These are phyloP conservation scores for Heteropelma amictum DNA, from an alignment of 2,888 invertebrate genomes.

Conservation along the genomic window DNA sequence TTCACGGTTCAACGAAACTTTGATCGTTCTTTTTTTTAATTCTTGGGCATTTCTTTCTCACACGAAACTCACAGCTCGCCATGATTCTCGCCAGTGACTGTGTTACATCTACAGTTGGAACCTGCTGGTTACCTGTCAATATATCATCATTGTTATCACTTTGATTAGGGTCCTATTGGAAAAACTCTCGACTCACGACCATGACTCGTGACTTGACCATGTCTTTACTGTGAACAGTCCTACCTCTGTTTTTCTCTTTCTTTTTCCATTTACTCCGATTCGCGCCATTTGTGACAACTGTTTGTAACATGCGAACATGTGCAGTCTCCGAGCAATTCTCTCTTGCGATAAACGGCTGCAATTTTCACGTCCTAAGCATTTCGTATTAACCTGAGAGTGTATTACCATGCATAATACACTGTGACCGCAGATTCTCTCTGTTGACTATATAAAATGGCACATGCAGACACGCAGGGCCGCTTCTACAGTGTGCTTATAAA, in stretches of 20 bases:
- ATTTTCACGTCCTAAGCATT: constrained; percentile 1
- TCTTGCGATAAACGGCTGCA: constrained; percentile 18
- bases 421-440: constrained; percentile 15
- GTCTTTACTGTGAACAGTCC: not conserved
- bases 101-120: not conserved
- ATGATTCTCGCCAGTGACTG: constrained; percentile 9
- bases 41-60: too few species aligned
- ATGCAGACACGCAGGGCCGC: not conserved
- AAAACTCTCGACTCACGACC: constrained; percentile 1
- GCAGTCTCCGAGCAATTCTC: not conserved
- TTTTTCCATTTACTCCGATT: not conserved
- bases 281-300: constrained; percentile 5
- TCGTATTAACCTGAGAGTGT: constrained; percentile 7
- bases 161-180: too few species aligned
- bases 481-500: constrained; percentile 31
- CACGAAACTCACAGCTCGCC: not conserved
- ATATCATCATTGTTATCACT: constrained; percentile 15
- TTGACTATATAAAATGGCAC: not conserved
- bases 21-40: too few species aligned
- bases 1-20: too few species aligned
- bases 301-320: not conserved
- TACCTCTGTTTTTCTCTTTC: not conserved
- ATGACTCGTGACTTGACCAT: not conserved
- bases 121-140: constrained; percentile 4
- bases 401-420: constrained; percentile 20